phyloP scores from a whole-genome alignment of 1,140 invertebrate species.

The Thalassaphorura encarpata region DNA sequence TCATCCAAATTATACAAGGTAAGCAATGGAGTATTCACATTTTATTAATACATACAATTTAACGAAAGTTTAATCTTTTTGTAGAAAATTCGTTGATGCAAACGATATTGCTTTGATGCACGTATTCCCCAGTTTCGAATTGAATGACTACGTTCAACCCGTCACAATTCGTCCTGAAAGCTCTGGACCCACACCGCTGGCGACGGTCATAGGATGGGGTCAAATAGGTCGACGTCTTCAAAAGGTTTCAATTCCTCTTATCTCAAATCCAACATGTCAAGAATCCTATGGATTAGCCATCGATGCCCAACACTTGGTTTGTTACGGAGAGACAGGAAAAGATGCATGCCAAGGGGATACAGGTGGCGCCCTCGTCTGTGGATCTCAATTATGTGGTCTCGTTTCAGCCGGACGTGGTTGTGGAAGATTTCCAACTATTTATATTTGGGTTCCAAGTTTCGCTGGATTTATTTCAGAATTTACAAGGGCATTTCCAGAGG shows the following conservation, averaged over 20 bases:
- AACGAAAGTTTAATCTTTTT: neutral
- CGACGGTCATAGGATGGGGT: slow-evolving; percentile 7
- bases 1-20: neutral
- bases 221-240: slow-evolving; percentile 7
- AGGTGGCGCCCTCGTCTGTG: neutral
- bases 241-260: slow-evolving; percentile 18
- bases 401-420: slow-evolving; percentile 56
- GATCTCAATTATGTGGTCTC: neutral
- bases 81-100: neutral
- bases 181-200: neutral
- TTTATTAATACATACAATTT: neutral
- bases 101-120: slow-evolving; percentile 20
- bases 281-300: slow-evolving; percentile 10
- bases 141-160: slow-evolving; percentile 33
- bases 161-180: slow-evolving; percentile 30
- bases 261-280: slow-evolving; percentile 15
- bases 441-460: neutral
- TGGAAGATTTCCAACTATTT: slow-evolving; percentile 40
- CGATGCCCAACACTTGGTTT: slow-evolving; percentile 26
- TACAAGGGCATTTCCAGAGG: too few species aligned
- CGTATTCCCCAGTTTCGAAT: slow-evolving; percentile 34
- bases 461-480: too few species aligned
- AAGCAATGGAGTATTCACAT: neutral
- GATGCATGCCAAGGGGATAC: slow-evolving; percentile 62
- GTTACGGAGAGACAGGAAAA: slow-evolving; percentile 50